phyloP scores from a whole-genome alignment of 2,888 invertebrate species.

The Rhabditoides inermis region DNA sequence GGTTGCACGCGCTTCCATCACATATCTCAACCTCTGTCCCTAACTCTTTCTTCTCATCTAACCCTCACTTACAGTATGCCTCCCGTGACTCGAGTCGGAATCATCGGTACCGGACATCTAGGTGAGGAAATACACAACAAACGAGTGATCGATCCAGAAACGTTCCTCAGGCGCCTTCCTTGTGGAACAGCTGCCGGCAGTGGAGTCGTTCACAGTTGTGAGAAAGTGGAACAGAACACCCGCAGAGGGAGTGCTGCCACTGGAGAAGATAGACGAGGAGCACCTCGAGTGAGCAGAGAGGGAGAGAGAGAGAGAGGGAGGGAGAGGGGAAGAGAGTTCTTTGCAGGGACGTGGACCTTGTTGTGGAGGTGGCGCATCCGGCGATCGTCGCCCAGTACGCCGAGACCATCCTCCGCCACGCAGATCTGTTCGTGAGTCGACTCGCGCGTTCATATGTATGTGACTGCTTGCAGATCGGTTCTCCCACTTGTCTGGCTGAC shows the following conservation, averaged over 20 bases:
- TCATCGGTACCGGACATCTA: slow-evolving; percentile 48
- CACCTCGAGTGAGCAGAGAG: slow-evolving; percentile 14
- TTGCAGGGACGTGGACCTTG: slow-evolving; percentile 40
- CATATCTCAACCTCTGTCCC: no score
- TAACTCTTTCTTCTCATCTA: no score
- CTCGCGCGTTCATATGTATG: background rate
- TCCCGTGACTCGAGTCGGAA: slow-evolving; percentile 33
- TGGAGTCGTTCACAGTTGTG: slow-evolving; percentile 25
- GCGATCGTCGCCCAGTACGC: slow-evolving; percentile 56
- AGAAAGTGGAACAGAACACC: slow-evolving; percentile 45
- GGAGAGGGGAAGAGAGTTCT: background rate
- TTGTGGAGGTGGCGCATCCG: slow-evolving; percentile 61
- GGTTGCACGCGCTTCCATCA: no score
- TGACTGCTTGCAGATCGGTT: slow-evolving; percentile 55
- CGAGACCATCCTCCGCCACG: slow-evolving; percentile 53
- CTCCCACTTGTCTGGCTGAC: slow-evolving; percentile 59
- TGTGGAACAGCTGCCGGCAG: slow-evolving; percentile 28
- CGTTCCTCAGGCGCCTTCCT: slow-evolving; percentile 42
- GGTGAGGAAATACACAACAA: slow-evolving; percentile 18
- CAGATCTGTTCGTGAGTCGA: slow-evolving; percentile 57
- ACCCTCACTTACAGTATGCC: no score
- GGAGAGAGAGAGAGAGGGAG: background rate
- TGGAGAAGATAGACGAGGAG: slow-evolving; percentile 26
- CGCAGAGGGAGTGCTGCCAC: slow-evolving; percentile 24
- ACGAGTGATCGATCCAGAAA: background rate